These are phyloP conservation scores for Premnoplex brunnescens DNA, from an alignment of 2,797 vertebrate species.

Conservation along the genomic window DNA sequence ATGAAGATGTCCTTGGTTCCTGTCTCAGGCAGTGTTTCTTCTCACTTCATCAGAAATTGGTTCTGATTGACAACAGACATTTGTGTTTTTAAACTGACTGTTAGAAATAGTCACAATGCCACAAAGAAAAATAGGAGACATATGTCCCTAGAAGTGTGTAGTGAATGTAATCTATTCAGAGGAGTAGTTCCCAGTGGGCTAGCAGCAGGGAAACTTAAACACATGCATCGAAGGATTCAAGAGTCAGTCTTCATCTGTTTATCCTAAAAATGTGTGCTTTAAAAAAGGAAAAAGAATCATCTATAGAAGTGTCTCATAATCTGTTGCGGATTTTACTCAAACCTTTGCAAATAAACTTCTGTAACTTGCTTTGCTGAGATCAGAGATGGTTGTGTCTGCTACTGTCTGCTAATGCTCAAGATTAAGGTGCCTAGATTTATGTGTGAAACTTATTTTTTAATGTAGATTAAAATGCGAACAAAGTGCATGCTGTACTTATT, in stretches of 20 bases:
- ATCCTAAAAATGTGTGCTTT: conserved; percentile 5
- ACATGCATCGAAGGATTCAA: not conserved
- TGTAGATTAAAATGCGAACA: conserved; percentile 61
- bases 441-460: conserved; percentile 46
- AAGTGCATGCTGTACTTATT: conserved; percentile 55
- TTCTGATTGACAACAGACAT: conserved; percentile 79
- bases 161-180: conserved; percentile 76
- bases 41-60: conserved; percentile 79
- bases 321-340: not conserved
- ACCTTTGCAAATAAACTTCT: conserved; percentile 18
- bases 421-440: conserved; percentile 44
- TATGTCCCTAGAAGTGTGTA: conserved; percentile 79
- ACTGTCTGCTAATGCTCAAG: not conserved
- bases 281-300: not conserved
- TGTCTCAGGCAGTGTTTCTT: conserved; percentile 73
- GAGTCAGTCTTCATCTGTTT: conserved; percentile 48
- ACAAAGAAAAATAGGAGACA: conserved; percentile 81
- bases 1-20: conserved; percentile 78
- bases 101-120: conserved; percentile 79
- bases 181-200: conserved; percentile 41
- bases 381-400: not conserved
- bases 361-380: not conserved
- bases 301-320: not conserved
- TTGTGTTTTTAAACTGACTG: conserved; percentile 77
- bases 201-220: conserved; percentile 43